Percentiles rank a stretch among this genome's conserved stretches.
phyloP scores from a whole-genome alignment of 2,113 vertebrate genomes.

The Rhegmatorhina hoffmannsi region DNA sequence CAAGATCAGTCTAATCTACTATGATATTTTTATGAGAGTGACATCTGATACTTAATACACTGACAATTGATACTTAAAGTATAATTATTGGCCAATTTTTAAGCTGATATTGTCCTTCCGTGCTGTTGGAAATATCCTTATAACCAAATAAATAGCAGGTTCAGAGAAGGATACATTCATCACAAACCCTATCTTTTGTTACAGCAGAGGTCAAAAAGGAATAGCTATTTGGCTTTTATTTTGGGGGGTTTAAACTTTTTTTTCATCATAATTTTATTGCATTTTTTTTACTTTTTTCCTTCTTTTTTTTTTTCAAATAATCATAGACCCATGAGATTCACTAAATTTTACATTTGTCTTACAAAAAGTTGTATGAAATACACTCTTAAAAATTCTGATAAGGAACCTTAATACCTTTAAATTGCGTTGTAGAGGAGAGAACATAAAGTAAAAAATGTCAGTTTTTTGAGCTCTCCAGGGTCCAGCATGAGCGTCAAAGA shows the following conservation, averaged over 20 bases:
- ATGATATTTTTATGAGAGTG: not conserved
- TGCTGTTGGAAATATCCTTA: not conserved
- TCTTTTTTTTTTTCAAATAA: not conserved
- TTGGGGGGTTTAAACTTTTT: accelerated
- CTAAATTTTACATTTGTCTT: not conserved
- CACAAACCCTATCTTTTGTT: not conserved
- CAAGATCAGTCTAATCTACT: not conserved
- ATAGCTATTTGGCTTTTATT: not conserved
- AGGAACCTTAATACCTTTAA: not conserved
- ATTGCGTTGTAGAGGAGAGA: not conserved
- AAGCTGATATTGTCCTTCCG: not conserved
- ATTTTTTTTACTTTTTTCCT: not conserved
- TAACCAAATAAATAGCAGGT: not conserved
- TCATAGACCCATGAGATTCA: not conserved
- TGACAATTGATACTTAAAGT: not conserved
- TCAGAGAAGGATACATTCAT: not conserved
- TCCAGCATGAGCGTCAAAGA: too few species aligned
- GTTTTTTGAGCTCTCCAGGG: too few species aligned
- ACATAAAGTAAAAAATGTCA: too few species aligned
- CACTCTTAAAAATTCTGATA: not conserved
- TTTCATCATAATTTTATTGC: not conserved
- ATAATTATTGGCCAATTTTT: not conserved
- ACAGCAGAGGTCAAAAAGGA: not conserved
- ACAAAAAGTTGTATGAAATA: not conserved
- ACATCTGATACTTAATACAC: not conserved